Conservation (phyloP, 2,113 vertebrate genomes). For the Myotis lucifugus region DNA sequence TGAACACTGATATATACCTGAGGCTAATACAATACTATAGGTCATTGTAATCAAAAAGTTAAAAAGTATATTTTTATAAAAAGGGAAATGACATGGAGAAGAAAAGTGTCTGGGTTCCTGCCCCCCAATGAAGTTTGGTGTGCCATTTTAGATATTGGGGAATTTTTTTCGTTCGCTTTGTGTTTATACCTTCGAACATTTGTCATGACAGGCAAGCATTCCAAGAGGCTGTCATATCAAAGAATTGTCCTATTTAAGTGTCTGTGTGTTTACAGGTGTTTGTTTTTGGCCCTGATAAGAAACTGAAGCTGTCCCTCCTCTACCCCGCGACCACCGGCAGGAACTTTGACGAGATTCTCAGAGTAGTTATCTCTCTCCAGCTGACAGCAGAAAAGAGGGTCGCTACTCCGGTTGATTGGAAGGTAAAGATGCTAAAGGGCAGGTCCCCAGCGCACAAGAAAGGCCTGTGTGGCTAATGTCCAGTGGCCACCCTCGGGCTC, state of each 20-base stretch:
- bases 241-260: not conserved
- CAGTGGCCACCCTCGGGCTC: not conserved
- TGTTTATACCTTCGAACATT: not conserved
- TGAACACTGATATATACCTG: not conserved
- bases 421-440: conserved; percentile 85
- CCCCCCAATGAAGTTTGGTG: not conserved
- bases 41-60: not conserved
- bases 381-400: conserved; percentile 94
- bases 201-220: not conserved
- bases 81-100: not conserved
- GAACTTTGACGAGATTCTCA: conserved; percentile 96
- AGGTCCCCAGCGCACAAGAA: not conserved
- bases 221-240: not conserved
- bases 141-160: not conserved
- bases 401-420: conserved; percentile 97
- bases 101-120: not conserved
- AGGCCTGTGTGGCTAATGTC: not conserved
- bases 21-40: not conserved
- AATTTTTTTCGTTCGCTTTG: not conserved
- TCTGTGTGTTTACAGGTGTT: conserved; percentile 89
- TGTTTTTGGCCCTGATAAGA: conserved; percentile 96
- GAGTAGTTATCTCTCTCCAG: conserved; percentile 95
- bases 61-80: not conserved
- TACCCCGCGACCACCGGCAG: conserved; percentile 98
- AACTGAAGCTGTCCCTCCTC: conserved; percentile 96